Base-by-base conservation (phyloP, 2,888 invertebrate genomes). In the Papilio elwesi region DNA sequence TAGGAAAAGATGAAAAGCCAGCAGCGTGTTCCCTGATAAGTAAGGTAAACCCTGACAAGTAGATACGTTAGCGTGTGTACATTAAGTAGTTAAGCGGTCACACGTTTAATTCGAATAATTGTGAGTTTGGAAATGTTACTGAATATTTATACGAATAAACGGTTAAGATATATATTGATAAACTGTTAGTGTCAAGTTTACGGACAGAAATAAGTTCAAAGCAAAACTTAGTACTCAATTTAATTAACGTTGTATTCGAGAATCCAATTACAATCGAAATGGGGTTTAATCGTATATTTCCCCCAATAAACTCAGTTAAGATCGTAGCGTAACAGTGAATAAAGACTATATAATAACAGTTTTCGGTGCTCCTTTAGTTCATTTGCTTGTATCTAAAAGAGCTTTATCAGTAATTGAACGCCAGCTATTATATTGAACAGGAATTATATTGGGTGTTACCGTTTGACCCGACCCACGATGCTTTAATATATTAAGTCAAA, bases 371-470 rank as follows among this genome's bases (percentile, higher is more conserved):
- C 83, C 82, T 82, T 81, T 81, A 83, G 82, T 86, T 87, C 82
- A 85, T 87, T 83, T 79, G 75, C 80, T 76, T 80, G 81, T 81
- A 86, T 85, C 84, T 81, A 78, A 75, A 80, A 80, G 81, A 85
- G 85, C 83, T 89, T 87, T 88, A 90, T 88, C 84, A 86, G 82
- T 86, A 85, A 88, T 88, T 90, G 85, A 87, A 88, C 88, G 85
- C 83, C 84, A 84, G 84, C 85, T 85, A 87, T 90, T 86, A 87
- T 83, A 83, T 82, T 80, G 80, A 81, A 82, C 85, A 83, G 80
- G 88, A 87, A 87, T 89, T 87, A 88, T 83, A 80, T 76, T 75
- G 75, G 80, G 77, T 84, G 83, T 82, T 82, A 79, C 84, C 80
- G 76, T 85, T 83, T 85, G 85, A 86, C 86, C 88, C 87, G 84